Evolutionary conservation across 2,888 invertebrate species (phyloP).

Genomic region (Volucella bombylans): DNA sequence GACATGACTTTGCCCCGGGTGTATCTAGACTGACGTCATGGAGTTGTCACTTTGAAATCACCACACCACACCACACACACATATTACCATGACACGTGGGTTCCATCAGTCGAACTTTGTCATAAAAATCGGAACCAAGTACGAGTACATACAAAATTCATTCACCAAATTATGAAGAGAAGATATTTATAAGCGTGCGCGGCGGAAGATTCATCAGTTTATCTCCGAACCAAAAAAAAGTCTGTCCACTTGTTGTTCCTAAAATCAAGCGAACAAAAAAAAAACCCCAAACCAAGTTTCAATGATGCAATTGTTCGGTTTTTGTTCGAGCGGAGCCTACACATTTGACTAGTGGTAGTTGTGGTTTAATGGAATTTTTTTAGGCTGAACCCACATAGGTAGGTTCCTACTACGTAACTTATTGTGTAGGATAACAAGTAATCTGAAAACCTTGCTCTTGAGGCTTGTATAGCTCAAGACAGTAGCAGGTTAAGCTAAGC

Average conservation of each 20-base stretch:
- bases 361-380: conserved; percentile 53
- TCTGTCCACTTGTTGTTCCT: conserved; percentile 62
- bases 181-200: conserved; percentile 36
- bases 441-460: conserved; percentile 73
- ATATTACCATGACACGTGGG: conserved; percentile 45
- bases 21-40: conserved; percentile 65
- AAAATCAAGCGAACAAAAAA: conserved; percentile 23
- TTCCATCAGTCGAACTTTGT: conserved; percentile 40
- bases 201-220: conserved; percentile 49
- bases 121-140: conserved; percentile 16
- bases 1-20: conserved; percentile 59
- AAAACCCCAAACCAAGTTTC: conserved; percentile 26
- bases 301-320: conserved; percentile 64
- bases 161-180: conserved; percentile 19
- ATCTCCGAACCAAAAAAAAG: conserved; percentile 17
- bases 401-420: conserved; percentile 33
- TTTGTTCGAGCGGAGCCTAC: conserved; percentile 62
- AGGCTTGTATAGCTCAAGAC: conserved; percentile 41
- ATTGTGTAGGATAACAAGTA: conserved; percentile 72
- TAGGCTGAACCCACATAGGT: conserved; percentile 68
- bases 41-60: conserved; percentile 68
- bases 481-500: conserved; percentile 41
- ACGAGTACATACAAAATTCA: neutral
- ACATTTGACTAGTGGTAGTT: conserved; percentile 14
- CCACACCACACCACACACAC: conserved; percentile 31